Evolutionary conservation across 2,113 vertebrate species (phyloP).

Genomic region (Hipposideros armiger): DNA sequence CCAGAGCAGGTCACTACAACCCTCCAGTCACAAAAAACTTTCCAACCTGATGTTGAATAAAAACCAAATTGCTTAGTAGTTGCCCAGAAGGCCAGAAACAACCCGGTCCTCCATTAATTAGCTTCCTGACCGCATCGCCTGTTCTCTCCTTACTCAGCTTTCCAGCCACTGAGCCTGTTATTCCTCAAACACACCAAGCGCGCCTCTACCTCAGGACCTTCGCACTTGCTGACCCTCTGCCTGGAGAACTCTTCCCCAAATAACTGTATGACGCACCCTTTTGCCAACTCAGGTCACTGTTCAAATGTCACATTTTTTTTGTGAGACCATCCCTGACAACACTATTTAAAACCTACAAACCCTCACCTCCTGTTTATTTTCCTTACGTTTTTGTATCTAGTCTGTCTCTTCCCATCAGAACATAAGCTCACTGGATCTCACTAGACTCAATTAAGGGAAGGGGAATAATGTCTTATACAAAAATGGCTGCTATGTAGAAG

Average conservation of each 20-base stretch:
- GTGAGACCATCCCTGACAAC: background rate
- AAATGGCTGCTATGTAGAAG: background rate
- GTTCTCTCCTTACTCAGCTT: background rate
- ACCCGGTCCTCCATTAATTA: background rate
- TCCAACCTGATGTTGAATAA: background rate
- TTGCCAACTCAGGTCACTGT: background rate
- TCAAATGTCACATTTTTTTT: background rate
- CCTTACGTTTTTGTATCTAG: background rate
- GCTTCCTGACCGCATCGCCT: background rate
- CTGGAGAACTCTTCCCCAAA: background rate
- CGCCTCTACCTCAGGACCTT: background rate
- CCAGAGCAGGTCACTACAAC: background rate
- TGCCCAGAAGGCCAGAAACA: background rate
- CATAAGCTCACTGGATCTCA: background rate
- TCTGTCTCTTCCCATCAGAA: background rate
- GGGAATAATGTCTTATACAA: background rate
- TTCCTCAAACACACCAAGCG: background rate
- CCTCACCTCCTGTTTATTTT: background rate
- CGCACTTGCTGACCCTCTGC: background rate
- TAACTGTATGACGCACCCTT: background rate
- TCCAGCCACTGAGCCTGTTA: background rate
- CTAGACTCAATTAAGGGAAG: background rate
- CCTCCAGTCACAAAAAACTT: background rate
- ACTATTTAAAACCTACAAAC: background rate
- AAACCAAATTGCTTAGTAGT: background rate